Conservation (phyloP, 2,113 vertebrate species). For the Platysteira castanea region DNA sequence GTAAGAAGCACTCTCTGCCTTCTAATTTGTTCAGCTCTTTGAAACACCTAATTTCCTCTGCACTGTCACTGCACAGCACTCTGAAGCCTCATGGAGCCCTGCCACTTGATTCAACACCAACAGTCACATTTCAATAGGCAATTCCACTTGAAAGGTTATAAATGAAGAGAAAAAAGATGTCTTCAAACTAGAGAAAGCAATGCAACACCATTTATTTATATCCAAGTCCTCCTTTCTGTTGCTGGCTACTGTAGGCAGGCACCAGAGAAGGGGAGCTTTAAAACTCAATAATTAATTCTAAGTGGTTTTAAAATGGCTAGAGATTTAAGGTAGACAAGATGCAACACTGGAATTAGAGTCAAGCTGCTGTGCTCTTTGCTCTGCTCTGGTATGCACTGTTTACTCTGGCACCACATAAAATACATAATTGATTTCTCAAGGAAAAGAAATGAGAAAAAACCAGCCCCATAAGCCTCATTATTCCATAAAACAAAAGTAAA, state of each 20-base stretch:
- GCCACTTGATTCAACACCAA: slow-evolving; percentile 38
- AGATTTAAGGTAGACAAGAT: slow-evolving; percentile 42
- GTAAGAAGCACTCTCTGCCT: slow-evolving; percentile 15
- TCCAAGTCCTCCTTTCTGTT: not conserved
- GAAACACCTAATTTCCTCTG: slow-evolving; percentile 48
- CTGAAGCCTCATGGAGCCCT: slow-evolving; percentile 3
- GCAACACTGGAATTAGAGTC: not conserved
- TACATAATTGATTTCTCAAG: slow-evolving; percentile 16
- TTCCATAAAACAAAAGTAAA: not conserved
- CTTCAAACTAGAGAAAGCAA: slow-evolving; percentile 15
- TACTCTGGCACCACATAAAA: slow-evolving; percentile 9
- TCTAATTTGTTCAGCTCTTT: slow-evolving; percentile 52
- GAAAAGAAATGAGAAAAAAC: not conserved
- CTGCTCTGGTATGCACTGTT: not conserved
- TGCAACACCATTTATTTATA: slow-evolving; percentile 45
- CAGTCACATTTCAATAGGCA: slow-evolving; percentile 41
- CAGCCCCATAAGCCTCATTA: not conserved
- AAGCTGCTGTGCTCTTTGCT: not conserved
- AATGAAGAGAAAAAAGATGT: slow-evolving; percentile 16
- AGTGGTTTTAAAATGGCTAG: slow-evolving; percentile 28
- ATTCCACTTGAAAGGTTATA: slow-evolving; percentile 54
- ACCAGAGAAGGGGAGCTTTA: not conserved
- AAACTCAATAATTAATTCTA: slow-evolving; percentile 44
- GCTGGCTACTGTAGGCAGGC: not conserved
- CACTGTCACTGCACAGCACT: slow-evolving; percentile 28